phyloP scores from a whole-genome alignment of 2,113 vertebrate genomes.

The Alectura lathami region DNA sequence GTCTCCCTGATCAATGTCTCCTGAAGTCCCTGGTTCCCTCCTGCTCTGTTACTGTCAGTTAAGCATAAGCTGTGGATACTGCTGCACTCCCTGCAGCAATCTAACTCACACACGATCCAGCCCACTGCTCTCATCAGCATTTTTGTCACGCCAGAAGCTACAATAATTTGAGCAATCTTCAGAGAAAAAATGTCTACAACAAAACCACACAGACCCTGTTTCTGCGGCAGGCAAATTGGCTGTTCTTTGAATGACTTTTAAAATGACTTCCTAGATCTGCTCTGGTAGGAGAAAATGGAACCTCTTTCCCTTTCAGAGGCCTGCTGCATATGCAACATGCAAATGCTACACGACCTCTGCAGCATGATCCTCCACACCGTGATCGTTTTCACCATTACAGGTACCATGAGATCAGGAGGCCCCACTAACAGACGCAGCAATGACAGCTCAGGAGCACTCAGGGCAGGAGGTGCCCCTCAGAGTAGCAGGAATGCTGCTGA shows the following conservation, averaged over 20 bases:
- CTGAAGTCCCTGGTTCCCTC: background rate
- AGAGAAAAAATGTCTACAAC: background rate
- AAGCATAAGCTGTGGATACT: background rate
- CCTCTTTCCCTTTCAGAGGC: background rate
- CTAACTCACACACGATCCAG: background rate
- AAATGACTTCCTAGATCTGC: background rate
- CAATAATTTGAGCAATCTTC: background rate
- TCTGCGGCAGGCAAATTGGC: background rate
- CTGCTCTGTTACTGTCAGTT: background rate
- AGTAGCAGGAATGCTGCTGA: background rate
- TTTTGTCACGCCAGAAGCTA: background rate
- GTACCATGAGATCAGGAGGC: background rate
- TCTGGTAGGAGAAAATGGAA: background rate
- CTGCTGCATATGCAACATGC: accelerated
- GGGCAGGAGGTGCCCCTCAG: background rate
- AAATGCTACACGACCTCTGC: accelerated
- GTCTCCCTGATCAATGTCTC: background rate
- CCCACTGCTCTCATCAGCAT: background rate
- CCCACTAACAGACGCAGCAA: background rate
- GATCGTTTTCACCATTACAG: background rate
- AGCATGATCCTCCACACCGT: background rate
- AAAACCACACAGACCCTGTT: background rate
- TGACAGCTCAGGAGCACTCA: background rate
- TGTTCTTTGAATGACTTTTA: background rate
- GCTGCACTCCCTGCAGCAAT: background rate